phyloP scores from a whole-genome alignment of 2,888 invertebrate genomes.

The Leptura quadrifasciata region DNA sequence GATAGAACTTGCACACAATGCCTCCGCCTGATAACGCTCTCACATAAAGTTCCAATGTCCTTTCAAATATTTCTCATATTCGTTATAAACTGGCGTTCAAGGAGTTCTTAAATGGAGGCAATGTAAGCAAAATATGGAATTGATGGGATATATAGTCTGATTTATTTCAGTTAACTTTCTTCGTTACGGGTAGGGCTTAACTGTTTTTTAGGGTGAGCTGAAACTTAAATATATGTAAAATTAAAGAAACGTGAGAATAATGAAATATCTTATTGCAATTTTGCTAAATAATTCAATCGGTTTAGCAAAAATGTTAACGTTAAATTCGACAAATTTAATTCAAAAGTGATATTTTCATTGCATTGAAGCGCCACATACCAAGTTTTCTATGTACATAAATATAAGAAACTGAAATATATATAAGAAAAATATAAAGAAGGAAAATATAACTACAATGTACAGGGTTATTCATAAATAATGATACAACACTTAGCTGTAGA shows the following conservation, averaged over 20 bases:
- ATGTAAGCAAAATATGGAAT: conserved; percentile 21
- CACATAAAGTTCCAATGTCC: conserved; percentile 58
- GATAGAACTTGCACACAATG: conserved; percentile 64
- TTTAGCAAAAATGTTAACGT: too few relatives aligned
- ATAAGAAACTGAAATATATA: too few relatives aligned
- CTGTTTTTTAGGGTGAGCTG: neutral
- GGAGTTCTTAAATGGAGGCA: conserved; percentile 28
- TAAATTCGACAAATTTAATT: too few relatives aligned
- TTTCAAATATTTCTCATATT: conserved; percentile 37
- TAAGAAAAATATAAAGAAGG: too few relatives aligned
- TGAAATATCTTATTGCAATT: neutral
- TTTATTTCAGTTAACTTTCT: neutral
- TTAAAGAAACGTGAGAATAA: neutral
- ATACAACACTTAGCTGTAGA: too few relatives aligned
- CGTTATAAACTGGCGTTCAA: conserved; percentile 16
- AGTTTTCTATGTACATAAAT: too few relatives aligned
- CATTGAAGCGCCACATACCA: too few relatives aligned
- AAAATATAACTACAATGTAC: too few relatives aligned
- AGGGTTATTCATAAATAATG: too few relatives aligned
- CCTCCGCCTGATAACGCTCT: conserved; percentile 56
- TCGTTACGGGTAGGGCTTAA: neutral
- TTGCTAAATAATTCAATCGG: neutral
- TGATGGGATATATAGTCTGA: neutral
- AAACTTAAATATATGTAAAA: neutral
- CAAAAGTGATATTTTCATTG: too few relatives aligned